phyloP scores from a whole-genome alignment of 2,888 invertebrate species.

The Allophyes oxyacanthae region DNA sequence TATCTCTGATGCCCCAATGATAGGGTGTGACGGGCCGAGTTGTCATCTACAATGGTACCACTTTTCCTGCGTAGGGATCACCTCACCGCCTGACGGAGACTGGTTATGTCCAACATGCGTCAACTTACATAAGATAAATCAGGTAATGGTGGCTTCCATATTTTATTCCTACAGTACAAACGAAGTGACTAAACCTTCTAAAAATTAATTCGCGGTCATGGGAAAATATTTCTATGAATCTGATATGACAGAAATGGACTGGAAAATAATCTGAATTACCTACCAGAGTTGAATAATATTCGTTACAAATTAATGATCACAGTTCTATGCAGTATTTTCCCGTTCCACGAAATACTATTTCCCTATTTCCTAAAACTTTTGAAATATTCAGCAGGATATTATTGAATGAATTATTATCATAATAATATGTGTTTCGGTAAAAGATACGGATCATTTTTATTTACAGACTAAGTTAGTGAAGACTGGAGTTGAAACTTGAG shows the following conservation, averaged over 20 bases:
- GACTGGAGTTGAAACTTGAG: slow-evolving; percentile 25
- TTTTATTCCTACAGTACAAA: not conserved
- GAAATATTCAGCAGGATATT: too few relatives aligned
- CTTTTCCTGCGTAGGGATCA: slow-evolving; percentile 74
- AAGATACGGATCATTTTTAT: slow-evolving; percentile 2
- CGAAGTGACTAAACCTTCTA: not conserved
- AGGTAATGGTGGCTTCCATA: slow-evolving; percentile 41
- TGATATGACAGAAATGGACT: slow-evolving; percentile 18
- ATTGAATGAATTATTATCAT: too few relatives aligned
- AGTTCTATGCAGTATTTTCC: slow-evolving; percentile 16
- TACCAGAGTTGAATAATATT: slow-evolving; percentile 32
- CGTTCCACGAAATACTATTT: slow-evolving; percentile 7
- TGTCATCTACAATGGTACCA: slow-evolving; percentile 77
- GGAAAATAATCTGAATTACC: slow-evolving; percentile 40
- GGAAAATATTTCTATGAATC: slow-evolving; percentile 20
- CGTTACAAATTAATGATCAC: slow-evolving; percentile 29
- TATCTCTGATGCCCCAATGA: slow-evolving; percentile 69
- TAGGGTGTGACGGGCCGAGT: slow-evolving; percentile 73
- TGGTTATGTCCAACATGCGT: slow-evolving; percentile 76
- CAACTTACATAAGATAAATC: slow-evolving; percentile 35
- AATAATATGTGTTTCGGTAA: not conserved
- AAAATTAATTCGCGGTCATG: not conserved
- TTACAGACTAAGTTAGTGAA: slow-evolving; percentile 35
- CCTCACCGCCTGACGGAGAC: slow-evolving; percentile 69
- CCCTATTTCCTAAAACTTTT: slow-evolving; percentile 12